Evolutionary conservation across 2,888 invertebrate species (phyloP).

Genomic region (Phengaris arion): DNA sequence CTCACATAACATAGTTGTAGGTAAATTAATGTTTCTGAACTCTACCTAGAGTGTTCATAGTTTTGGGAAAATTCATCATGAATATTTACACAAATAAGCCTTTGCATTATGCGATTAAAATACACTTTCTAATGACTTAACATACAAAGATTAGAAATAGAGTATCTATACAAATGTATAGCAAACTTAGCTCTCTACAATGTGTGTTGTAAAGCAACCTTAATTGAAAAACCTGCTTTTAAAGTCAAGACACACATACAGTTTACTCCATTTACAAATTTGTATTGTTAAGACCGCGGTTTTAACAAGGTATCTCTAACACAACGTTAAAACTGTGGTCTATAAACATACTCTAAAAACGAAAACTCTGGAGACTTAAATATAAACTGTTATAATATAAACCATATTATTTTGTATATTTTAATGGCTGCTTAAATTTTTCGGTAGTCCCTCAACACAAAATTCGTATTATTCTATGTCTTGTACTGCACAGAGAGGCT

Average conservation of each 20-base stretch:
- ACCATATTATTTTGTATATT: no score
- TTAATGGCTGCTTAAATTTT: no score
- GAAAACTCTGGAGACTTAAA: no score
- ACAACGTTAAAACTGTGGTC: background rate
- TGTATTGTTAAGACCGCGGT: background rate
- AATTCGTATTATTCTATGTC: background rate
- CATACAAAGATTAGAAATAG: background rate
- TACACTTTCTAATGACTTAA: background rate
- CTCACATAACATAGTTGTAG: background rate
- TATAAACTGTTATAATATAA: no score
- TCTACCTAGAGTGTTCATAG: background rate
- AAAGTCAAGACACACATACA: slow-evolving; percentile 3
- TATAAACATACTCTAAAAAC: no score
- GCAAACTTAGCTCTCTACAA: background rate
- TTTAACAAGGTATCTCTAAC: no score
- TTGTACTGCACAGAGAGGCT: background rate
- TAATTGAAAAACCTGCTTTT: slow-evolving; percentile 17
- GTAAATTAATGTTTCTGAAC: background rate
- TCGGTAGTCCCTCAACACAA: background rate
- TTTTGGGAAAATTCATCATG: background rate
- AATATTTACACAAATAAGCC: background rate
- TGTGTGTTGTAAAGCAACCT: slow-evolving; percentile 10
- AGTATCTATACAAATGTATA: background rate
- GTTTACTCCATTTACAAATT: background rate
- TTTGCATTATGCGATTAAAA: background rate